Evolutionary conservation across 2,113 vertebrate genomes (phyloP), one percentile per base, ranked within the genome.

Genomic region (Lamprotornis superbus): DNA sequence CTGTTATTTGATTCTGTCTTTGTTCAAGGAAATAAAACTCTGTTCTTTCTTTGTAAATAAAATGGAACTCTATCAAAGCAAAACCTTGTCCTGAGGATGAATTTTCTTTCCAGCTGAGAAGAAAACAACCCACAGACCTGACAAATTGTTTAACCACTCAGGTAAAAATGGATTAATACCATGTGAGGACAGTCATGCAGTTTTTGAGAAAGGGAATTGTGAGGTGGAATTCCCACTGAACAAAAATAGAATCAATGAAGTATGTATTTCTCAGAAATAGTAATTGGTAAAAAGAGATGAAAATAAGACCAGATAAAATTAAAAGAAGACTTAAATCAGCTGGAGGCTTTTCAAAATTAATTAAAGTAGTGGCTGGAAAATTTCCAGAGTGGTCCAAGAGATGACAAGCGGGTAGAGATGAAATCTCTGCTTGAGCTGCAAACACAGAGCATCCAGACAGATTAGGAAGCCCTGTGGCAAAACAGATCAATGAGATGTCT

Each of bases 281-380:
- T 77, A 94, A 95, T 84, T 91, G 92, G 83, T 68, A 87, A 95
- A 89, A 85, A 93, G 49, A 92, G 87, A 96, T 74, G 67, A 95
- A 96, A 94, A 96, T 71, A 90, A 92, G 81, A 95, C 52, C 60
- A 89, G 94, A 94, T 71, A 85, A 97, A 96, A 97, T 96, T 96
- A 93, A 94, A 93, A 86, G 76, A 92, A 83, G 83, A 92, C 94
- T 86, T 96, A 89, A 95, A 92, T 90, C 94, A 97, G 77, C 90
- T 97, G 93, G 91, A 96, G 87, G 94, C 71, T 96, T 97, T 94
- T 95, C 85, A 91, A 94, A 95, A 93, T 93, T 95, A 95, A 96
- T 97, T 95, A 95, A 96, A 92, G 75, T 79, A 83, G 90, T 79
- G 90, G 63, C 71, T 93, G 92, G 90, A 95, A 93, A 85, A 90